phyloP scores from a whole-genome alignment of 2,888 invertebrate genomes.

The Cheilosia soror region DNA sequence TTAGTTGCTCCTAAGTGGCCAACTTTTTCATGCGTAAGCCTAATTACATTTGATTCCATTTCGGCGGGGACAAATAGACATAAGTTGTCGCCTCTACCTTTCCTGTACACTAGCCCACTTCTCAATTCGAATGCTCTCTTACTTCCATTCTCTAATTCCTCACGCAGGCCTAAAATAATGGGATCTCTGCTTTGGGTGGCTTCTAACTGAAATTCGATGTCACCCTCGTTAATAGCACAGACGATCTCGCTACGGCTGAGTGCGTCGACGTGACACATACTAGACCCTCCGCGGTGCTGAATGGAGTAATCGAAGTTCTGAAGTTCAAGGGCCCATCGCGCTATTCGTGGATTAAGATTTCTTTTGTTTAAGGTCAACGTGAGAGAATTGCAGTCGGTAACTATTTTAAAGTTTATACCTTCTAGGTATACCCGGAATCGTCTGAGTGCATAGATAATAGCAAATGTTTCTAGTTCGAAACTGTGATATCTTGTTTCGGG shows the following conservation, averaged over 20 bases:
- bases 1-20: conserved; percentile 30
- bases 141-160: neutral
- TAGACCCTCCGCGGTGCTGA: conserved; percentile 34
- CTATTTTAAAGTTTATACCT: conserved; percentile 76
- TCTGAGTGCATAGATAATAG: conserved; percentile 77
- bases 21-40: conserved; percentile 1
- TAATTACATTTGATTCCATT: conserved; percentile 15
- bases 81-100: neutral
- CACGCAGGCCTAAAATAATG: neutral
- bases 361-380: conserved; percentile 69
- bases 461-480: conserved; percentile 78
- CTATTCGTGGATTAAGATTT: conserved; percentile 74
- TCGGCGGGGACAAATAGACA: conserved; percentile 15
- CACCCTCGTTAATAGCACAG: neutral
- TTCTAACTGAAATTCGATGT: conserved; percentile 42
- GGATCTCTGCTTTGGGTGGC: conserved; percentile 37
- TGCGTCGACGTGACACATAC: conserved; percentile 53
- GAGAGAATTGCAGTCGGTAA: conserved; percentile 77
- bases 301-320: conserved; percentile 53
- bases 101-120: conserved; percentile 14
- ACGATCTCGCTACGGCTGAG: conserved; percentile 22
- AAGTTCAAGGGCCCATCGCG: conserved; percentile 70
- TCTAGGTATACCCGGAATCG: conserved; percentile 77
- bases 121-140: neutral
- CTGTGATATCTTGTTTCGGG: conserved; percentile 77